Base-by-base conservation (phyloP, 2,113 vertebrate species). In the Hippocampus mohnikei region DNA sequence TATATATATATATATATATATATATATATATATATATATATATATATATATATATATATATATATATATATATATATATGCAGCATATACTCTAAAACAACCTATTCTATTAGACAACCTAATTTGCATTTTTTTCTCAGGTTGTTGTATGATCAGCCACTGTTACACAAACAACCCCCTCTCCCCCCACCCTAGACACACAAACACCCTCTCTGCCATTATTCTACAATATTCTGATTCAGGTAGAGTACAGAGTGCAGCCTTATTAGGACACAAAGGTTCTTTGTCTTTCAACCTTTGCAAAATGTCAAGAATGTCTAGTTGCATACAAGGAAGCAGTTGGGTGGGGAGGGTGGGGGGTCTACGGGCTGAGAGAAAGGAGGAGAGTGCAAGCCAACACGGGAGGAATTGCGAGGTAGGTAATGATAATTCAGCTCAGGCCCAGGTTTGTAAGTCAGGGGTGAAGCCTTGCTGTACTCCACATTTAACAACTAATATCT, bases 201-300 rank as follows among this genome's bases (percentile, higher is more conserved):
- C 67, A 50, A 63, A 55, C 62, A 3, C 48, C 71, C 58, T 13
- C 73, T 63, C 78, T 52, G 68, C 67, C 52, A 63, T 66, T 33
- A 33, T 33, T 33, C 33, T 33, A 33, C 33, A 69, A 64, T 83
- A 84, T 91, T 92, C 81, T 85, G 75, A 92, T 91, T 92, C 91
- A 90, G 87, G 82, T 88, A 64, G 76, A 76, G 83, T 87, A 78
- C 64, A 75, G 81, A 85, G 78, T 69, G 16, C 70, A 76, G 84
- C 91, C 89, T 91, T 91, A 91, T 92, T 91, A 92, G 89, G 86
- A 91, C 85, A 91, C 88, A 90, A 91, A 91, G 85, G 89, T 90
- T 86, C 91, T 92, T 91, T 91, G 91, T 93, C 91, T 90, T 92
- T 92, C 90, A 93, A 92, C 91, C 92, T 92, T 92, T 93, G 78